Conservation (phyloP, 2,797 vertebrate genomes). For the Heliangelus exortis region DNA sequence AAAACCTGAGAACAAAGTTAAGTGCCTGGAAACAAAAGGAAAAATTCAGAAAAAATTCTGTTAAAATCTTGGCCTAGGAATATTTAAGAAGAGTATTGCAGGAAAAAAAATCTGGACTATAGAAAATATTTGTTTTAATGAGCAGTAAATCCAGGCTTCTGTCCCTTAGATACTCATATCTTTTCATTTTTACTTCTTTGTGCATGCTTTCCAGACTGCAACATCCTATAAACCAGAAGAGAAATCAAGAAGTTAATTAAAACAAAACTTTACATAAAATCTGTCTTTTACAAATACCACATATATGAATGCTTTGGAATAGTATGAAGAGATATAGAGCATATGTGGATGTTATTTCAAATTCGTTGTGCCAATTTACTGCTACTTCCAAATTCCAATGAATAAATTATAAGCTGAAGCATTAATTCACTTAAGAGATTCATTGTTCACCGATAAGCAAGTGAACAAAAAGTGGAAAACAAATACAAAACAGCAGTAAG, state of each 20-base stretch:
- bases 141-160: neutral
- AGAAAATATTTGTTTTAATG: neutral
- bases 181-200: neutral
- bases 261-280: neutral
- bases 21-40: neutral
- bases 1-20: neutral
- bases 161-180: neutral
- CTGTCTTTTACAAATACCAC: neutral
- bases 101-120: neutral
- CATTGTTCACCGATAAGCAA: slow-evolving; percentile 5
- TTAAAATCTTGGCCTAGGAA: neutral
- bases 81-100: neutral
- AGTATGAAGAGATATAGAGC: neutral
- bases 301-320: neutral
- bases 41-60: neutral
- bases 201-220: neutral
- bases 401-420: slow-evolving; percentile 17
- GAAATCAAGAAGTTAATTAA: slow-evolving; percentile 24
- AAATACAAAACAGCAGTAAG: slow-evolving; percentile 9
- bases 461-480: neutral
- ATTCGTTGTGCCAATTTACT: neutral
- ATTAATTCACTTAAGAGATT: neutral
- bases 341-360: neutral
- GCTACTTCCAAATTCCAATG: neutral
- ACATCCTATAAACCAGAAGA: neutral